A percentile compares a stretch with the other conserved stretches of the same genome.
These are phyloP conservation scores for Protosalanx chinensis DNA, from an alignment of 2,797 vertebrate genomes.

Conservation along the genomic window DNA sequence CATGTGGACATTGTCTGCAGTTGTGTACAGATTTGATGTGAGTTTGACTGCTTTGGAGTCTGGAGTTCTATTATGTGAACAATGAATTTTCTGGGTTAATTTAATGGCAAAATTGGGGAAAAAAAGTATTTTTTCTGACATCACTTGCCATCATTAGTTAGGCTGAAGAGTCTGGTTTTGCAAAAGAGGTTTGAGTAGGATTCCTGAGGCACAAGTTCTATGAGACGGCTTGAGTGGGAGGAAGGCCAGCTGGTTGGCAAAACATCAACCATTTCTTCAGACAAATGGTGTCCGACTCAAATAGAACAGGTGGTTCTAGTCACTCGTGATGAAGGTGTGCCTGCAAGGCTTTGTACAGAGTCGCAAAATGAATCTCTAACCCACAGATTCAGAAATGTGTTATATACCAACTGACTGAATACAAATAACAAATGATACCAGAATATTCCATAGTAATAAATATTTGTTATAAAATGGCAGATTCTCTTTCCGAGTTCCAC, in stretches of 20 bases:
- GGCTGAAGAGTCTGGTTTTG: not conserved
- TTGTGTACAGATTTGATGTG: conserved; percentile 40
- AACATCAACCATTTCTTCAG: conserved; percentile 35
- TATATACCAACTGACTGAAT: not conserved
- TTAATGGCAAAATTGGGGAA: not conserved
- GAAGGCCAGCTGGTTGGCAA: conserved; percentile 20
- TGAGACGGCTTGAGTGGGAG: conserved; percentile 20
- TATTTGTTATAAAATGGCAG: no score
- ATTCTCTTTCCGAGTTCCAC: no score
- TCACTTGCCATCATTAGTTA: not conserved
- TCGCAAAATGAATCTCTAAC: not conserved
- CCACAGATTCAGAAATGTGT: not conserved
- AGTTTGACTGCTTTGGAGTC: conserved; percentile 32
- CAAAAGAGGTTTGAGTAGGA: not conserved
- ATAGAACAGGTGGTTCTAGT: conserved; percentile 50
- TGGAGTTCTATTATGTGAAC: not conserved
- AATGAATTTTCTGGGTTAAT: not conserved
- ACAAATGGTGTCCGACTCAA: conserved; percentile 36
- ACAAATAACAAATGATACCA: not conserved
- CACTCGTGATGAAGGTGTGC: conserved; percentile 42
- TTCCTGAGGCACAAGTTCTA: not conserved
- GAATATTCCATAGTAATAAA: no score
- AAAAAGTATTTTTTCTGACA: not conserved
- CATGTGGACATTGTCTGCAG: conserved; percentile 28
- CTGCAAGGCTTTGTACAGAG: conserved; percentile 43